Evolutionary conservation across 1,140 invertebrate species (phyloP).

Genomic region (Atta colombica): DNA sequence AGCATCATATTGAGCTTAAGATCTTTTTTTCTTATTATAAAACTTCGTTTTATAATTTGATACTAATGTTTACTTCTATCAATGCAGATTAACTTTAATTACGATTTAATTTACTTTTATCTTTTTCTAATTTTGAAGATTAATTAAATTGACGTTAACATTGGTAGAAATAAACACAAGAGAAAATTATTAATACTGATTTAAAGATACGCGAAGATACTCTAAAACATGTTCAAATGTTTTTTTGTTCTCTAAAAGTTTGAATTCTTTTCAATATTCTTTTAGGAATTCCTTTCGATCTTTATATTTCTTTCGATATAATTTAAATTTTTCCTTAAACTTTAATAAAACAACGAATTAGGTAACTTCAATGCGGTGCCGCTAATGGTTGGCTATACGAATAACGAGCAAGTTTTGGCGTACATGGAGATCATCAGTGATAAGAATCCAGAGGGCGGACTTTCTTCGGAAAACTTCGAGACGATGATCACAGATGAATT

Average conservation of each 20-base stretch:
- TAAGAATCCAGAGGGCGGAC: constrained; percentile 86
- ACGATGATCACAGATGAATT: constrained; percentile 88
- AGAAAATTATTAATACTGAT: background rate
- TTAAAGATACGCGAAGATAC: background rate
- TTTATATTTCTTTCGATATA: background rate
- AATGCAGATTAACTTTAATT: no score
- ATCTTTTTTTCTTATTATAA: background rate
- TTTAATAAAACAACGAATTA: background rate
- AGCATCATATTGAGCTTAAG: no score
- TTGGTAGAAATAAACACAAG: background rate
- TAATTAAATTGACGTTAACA: no score
- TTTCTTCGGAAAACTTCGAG: constrained; percentile 88
- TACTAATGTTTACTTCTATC: no score
- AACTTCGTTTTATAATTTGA: no score
- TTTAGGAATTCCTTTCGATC: background rate
- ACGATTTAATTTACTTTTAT: no score
- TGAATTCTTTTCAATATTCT: background rate
- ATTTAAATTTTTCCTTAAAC: background rate
- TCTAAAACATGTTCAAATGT: background rate
- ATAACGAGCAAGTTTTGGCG: constrained; percentile 91
- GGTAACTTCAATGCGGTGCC: constrained; percentile 89
- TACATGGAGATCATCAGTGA: constrained; percentile 87
- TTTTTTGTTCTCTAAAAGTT: background rate
- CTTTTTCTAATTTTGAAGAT: no score
- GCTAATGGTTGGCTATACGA: constrained; percentile 91